Evolutionary conservation across 2,113 vertebrate species (phyloP).

Genomic region (Gymnobelideus leadbeateri): DNA sequence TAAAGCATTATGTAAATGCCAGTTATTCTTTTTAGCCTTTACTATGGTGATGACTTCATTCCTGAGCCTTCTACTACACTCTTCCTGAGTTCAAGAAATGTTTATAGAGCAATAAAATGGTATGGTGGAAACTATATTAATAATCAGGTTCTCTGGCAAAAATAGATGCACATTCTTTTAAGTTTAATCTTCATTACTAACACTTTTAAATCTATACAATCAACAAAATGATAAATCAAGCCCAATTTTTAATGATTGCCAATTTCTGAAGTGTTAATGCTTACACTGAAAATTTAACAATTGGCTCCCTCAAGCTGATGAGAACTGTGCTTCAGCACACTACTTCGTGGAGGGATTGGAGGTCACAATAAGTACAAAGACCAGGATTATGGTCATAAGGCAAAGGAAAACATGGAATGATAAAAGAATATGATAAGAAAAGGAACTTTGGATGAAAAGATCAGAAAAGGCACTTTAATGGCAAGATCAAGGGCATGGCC

Average conservation of each 20-base stretch:
- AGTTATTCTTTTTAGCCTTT: background rate
- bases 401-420: too few relatives aligned
- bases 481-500: too few relatives aligned
- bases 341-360: background rate
- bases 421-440: too few relatives aligned
- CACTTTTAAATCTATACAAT: background rate
- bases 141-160: background rate
- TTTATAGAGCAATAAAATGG: background rate
- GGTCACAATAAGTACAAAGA: background rate
- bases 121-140: background rate
- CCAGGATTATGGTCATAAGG: too few relatives aligned
- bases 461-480: too few relatives aligned
- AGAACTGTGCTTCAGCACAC: background rate
- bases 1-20: background rate
- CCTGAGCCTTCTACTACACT: background rate
- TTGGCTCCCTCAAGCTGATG: background rate
- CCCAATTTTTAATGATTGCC: background rate
- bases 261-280: background rate
- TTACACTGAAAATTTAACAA: background rate
- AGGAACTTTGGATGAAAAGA: too few relatives aligned
- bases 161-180: background rate
- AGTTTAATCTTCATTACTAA: background rate
- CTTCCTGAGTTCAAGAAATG: background rate
- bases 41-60: background rate
- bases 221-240: background rate